Conservation (phyloP, 2,113 vertebrate genomes). For the Bothrops jararaca region DNA sequence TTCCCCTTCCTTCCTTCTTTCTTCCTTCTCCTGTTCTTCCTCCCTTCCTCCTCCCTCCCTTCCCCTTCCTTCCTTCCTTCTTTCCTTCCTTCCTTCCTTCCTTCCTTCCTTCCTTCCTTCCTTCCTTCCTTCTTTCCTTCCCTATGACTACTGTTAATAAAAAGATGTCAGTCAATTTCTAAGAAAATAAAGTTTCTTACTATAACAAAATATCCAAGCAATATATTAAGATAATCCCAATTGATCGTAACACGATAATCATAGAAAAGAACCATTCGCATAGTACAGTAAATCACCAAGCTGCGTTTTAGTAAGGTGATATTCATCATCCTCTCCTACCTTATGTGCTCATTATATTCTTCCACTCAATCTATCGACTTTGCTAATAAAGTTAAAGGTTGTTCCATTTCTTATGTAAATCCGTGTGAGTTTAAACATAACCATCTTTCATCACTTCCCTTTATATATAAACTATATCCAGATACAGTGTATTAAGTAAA, state of each 20-base stretch:
- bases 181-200: not conserved
- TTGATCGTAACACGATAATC: not conserved
- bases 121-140: no score
- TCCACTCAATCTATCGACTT: not conserved
- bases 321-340: not conserved
- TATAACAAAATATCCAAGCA: not conserved
- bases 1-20: not conserved
- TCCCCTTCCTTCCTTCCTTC: not conserved
- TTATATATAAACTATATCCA: not conserved
- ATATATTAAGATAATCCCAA: not conserved
- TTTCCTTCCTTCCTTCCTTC: not conserved
- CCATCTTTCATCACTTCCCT: not conserved
- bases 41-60: no score
- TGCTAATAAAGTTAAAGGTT: constrained; percentile 8
- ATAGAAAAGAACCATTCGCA: not conserved
- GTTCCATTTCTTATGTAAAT: not conserved
- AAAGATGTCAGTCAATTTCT: not conserved
- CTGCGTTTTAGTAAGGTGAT: not conserved
- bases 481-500: not conserved
- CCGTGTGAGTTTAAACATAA: not conserved
- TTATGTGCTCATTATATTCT: not conserved
- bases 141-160: not conserved
- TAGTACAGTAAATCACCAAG: not conserved
- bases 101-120: not conserved
- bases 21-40: no score